phyloP scores from a whole-genome alignment of 2,888 invertebrate species.

The Nomada goodeniana region DNA sequence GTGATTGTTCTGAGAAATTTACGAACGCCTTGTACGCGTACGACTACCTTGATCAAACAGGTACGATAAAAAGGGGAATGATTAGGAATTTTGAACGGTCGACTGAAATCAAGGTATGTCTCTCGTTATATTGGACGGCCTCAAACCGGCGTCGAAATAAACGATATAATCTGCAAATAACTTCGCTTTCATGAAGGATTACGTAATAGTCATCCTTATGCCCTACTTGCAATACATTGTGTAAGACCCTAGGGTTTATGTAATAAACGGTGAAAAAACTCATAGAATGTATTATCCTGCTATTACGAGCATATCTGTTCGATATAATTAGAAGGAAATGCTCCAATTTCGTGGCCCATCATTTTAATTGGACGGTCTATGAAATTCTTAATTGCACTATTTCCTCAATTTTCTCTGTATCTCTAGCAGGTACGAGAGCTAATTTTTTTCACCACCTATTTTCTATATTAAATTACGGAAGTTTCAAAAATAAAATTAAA shows the following conservation, averaged over 20 bases:
- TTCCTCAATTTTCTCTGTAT: too few species aligned
- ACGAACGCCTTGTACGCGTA: neutral
- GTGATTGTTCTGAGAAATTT: neutral
- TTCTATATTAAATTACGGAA: neutral
- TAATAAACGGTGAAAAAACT: constrained; percentile 52
- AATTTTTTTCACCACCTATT: too few species aligned
- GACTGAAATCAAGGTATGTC: constrained; percentile 25
- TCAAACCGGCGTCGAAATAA: constrained; percentile 40
- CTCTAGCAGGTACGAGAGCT: too few species aligned
- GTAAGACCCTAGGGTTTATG: constrained; percentile 47
- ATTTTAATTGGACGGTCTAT: too few species aligned
- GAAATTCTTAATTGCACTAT: too few species aligned
- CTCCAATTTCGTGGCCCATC: too few species aligned
- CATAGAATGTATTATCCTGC: constrained; percentile 34
- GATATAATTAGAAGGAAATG: neutral
- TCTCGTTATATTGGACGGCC: constrained; percentile 35
- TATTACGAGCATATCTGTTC: constrained; percentile 14
- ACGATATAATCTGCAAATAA: constrained; percentile 57
- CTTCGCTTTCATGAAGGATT: constrained; percentile 64
- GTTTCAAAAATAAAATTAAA: neutral
- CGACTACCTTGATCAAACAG: neutral
- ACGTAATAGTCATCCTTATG: constrained; percentile 62
- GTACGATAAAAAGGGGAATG: constrained; percentile 4
- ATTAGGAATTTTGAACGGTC: constrained; percentile 28
- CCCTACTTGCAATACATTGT: constrained; percentile 56